Evolutionary conservation across 1,140 invertebrate genomes (phyloP).

Genomic region (Saccostrea echinata): DNA sequence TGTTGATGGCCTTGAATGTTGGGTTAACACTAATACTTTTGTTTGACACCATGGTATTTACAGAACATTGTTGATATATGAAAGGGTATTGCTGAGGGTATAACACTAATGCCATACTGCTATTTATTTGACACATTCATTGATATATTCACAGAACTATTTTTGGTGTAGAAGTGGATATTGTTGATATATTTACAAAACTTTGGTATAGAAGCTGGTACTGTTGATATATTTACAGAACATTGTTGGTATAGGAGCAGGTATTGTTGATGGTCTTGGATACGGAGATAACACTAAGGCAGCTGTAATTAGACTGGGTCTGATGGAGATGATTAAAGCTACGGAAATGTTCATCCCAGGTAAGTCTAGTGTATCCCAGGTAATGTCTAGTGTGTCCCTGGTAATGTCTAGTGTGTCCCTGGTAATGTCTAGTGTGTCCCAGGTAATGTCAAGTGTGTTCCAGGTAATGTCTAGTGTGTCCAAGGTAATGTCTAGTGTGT

Average conservation of each 20-base stretch:
- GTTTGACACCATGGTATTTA: too few relatives aligned
- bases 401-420: too few relatives aligned
- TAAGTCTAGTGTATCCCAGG: constrained; percentile 41
- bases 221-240: constrained; percentile 86
- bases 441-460: too few relatives aligned
- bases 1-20: too few relatives aligned
- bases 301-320: constrained; percentile 96
- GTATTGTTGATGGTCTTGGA: constrained; percentile 96
- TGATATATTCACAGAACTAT: constrained; percentile 44
- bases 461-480: too few relatives aligned
- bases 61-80: neutral
- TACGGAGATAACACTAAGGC: constrained; percentile 99
- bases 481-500: too few relatives aligned
- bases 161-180: neutral
- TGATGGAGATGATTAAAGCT: constrained; percentile 88
- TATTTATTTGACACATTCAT: too few relatives aligned
- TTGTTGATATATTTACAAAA: constrained; percentile 85
- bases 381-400: too few relatives aligned
- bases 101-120: too few relatives aligned
- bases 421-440: too few relatives aligned
- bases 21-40: too few relatives aligned
- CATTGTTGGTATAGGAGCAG: constrained; percentile 98
- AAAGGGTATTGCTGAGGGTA: neutral
- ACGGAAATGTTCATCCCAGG: constrained; percentile 76
- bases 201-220: neutral